Percentiles rank a stretch among this genome's conserved stretches.
These are phyloP conservation scores for Elaphurus davidianus DNA, from an alignment of 2,113 vertebrate genomes.

Conservation along the genomic window DNA sequence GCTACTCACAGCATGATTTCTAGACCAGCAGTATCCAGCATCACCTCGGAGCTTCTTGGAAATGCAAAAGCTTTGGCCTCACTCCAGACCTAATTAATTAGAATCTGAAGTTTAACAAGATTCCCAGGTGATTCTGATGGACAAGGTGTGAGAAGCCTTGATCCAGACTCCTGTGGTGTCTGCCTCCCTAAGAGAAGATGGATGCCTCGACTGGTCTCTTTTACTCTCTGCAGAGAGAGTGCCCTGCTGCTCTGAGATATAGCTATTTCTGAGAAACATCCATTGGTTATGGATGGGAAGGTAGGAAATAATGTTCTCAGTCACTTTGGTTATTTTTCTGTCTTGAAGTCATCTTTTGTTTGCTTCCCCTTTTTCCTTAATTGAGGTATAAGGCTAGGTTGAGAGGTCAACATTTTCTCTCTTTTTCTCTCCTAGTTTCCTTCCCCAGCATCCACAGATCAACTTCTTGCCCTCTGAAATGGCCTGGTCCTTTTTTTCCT, in stretches of 20 bases:
- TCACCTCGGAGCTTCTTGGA: background rate
- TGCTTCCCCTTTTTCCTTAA: background rate
- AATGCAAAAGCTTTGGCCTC: background rate
- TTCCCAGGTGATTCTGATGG: background rate
- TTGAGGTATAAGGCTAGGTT: background rate
- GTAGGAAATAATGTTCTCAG: conserved; percentile 1
- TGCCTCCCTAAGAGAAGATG: background rate
- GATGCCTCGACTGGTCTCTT: background rate
- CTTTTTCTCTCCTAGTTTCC: background rate
- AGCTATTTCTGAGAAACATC: background rate
- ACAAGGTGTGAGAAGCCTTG: background rate
- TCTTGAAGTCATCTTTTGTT: conserved; percentile 25
- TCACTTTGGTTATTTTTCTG: conserved; percentile 22
- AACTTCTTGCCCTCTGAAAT: conserved; percentile 4
- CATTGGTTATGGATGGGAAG: background rate
- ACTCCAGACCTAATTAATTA: background rate
- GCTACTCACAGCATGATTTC: background rate
- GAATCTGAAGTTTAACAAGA: conserved; percentile 11
- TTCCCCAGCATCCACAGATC: background rate
- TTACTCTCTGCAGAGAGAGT: background rate
- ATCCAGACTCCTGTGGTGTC: background rate
- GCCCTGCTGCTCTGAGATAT: background rate
- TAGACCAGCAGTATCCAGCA: background rate
- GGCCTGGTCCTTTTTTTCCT: background rate
- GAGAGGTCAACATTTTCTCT: background rate